phyloP scores from a whole-genome alignment of 2,797 vertebrate genomes.

The Sandelia bainsii region DNA sequence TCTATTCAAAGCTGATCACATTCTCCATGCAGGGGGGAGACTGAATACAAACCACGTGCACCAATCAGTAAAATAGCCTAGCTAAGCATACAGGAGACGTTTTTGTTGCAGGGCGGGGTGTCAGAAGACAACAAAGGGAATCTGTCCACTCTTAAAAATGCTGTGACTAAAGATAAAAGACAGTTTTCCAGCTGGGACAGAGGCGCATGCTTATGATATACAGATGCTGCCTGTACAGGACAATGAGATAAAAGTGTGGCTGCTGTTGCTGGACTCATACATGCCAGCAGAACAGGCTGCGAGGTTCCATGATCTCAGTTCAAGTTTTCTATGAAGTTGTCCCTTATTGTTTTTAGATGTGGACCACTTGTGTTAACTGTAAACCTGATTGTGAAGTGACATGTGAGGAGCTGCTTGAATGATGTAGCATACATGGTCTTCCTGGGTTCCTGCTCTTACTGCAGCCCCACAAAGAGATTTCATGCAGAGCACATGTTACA shows the following conservation, averaged over 20 bases:
- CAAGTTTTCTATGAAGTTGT: constrained; percentile 16
- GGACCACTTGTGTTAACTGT: constrained; percentile 69
- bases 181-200: constrained; percentile 38
- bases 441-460: constrained; percentile 35
- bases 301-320: background rate
- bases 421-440: constrained; percentile 56
- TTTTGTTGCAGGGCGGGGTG: constrained; percentile 4
- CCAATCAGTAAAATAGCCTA: constrained; percentile 30
- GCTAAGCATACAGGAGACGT: constrained; percentile 17
- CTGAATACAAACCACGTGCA: constrained; percentile 64
- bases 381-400: constrained; percentile 29
- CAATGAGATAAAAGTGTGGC: constrained; percentile 56
- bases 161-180: constrained; percentile 60
- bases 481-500: constrained; percentile 66
- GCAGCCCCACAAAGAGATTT: constrained; percentile 54
- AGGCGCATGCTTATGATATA: constrained; percentile 66
- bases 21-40: constrained; percentile 19
- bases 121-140: constrained; percentile 28
- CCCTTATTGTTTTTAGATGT: constrained; percentile 44
- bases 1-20: constrained; percentile 57
- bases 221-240: constrained; percentile 63
- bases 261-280: constrained; percentile 32
- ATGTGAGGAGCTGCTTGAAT: constrained; percentile 33
- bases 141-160: constrained; percentile 20
- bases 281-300: constrained; percentile 35